Base-by-base conservation (phyloP, 2,888 invertebrate genomes). In the Dasysyrphus albostriatus region DNA sequence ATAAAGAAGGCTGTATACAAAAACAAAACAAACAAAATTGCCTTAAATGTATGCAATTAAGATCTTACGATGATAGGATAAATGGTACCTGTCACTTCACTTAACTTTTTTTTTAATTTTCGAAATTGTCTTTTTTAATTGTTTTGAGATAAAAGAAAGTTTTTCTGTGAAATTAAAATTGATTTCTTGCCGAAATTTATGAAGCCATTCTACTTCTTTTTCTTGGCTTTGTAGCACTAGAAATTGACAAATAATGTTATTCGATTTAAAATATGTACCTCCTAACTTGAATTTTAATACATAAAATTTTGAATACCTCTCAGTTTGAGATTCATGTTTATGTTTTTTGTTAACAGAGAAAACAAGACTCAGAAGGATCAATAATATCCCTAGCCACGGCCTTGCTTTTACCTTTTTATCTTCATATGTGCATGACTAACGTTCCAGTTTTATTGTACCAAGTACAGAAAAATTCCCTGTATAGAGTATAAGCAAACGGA, bases 1-100 rank as follows among this genome's bases (percentile, higher is more conserved):
- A 59, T 67, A 44, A 32, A 73, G 61, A 81, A 54, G 67, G 47
- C 61, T 67, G 19, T 76, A 12, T 8, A 42, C 5, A 49, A 77
- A 77, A 77, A 82, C 37, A 42, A 39, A 59, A 19, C 49, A 29
- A 54, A 16, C 5, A 16, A 58, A 16, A 8, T 1, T n/a, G 16
- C 5, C 34, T 34, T 9, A 37, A 59, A 59, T 59, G 39, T 16
- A 5, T 59, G 16, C 58, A 19, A 37, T 16, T 37, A 19, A 16
- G 19, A 5, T 16, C 19, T 37, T 37, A 5, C 19, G 6, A 51
- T 59, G 14, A 1, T 8, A 14, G 10, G 19, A 3, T 1, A 19
- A 10, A 10, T 10, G 19, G 19, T 5, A 7, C 12, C 56, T 14
- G 37, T 7, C 32, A 32, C 7, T 32, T 7, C 32, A 32, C 7